Percentiles rank a stretch among this genome's conserved stretches.
Evolutionary conservation across 1,140 invertebrate species (phyloP).

Genomic region (Tetragnatha versicolor): DNA sequence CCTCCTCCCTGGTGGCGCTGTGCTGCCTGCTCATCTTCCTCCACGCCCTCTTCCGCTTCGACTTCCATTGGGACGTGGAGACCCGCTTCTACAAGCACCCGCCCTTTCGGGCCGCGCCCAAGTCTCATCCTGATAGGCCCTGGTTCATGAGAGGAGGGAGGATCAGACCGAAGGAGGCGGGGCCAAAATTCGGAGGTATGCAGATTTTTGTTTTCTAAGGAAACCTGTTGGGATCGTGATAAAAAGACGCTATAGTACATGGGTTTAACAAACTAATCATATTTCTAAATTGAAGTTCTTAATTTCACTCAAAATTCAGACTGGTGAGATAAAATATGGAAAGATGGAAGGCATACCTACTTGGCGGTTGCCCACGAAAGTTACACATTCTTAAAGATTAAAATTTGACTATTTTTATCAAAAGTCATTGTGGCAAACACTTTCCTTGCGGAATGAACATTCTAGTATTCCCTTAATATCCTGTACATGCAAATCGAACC

Average conservation of each 20-base stretch:
- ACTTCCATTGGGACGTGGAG: neutral
- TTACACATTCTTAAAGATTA: too few relatives aligned
- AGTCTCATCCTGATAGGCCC: neutral
- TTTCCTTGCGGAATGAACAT: too few relatives aligned
- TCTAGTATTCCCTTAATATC: too few relatives aligned
- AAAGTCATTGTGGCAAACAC: too few relatives aligned
- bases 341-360: too few relatives aligned
- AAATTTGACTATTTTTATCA: too few relatives aligned
- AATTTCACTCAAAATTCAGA: neutral
- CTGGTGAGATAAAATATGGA: too few relatives aligned
- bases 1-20: neutral
- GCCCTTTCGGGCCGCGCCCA: neutral
- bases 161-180: neutral
- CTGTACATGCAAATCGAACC: too few relatives aligned
- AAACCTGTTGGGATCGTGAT: neutral
- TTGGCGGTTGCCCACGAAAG: too few relatives aligned
- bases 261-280: too few relatives aligned
- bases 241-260: too few relatives aligned
- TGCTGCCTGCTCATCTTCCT: slow-evolving; percentile 17
- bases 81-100: neutral
- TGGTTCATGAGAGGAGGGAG: slow-evolving; percentile 39
- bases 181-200: slow-evolving; percentile 7
- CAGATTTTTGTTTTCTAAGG: neutral
- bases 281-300: too few relatives aligned
- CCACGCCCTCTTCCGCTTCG: slow-evolving; percentile 20